phyloP scores from a whole-genome alignment of 1,140 invertebrate genomes.

The Brachionus koreanus region DNA sequence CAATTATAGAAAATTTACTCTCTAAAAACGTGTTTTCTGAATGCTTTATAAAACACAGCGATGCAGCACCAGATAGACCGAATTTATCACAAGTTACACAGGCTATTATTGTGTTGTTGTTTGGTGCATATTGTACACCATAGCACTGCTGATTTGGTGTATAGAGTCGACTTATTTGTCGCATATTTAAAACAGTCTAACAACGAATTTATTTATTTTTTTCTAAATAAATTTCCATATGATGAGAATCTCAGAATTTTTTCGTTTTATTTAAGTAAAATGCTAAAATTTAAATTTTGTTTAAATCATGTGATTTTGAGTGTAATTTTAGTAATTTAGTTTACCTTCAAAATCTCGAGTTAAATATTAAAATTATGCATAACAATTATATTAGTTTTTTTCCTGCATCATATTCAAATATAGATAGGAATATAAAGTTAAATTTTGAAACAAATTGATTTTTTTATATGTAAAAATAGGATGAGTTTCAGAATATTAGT shows the following conservation, averaged over 20 bases:
- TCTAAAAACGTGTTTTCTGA: conserved; percentile 9
- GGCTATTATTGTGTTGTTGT: conserved; percentile 14
- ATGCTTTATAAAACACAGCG: conserved; percentile 27
- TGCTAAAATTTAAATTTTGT: background rate
- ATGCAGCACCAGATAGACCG: conserved; percentile 8
- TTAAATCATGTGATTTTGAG: background rate
- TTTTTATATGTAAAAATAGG: background rate
- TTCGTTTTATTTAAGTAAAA: background rate
- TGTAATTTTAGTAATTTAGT: background rate
- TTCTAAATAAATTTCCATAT: conserved; percentile 10
- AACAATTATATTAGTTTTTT: background rate
- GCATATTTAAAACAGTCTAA: background rate
- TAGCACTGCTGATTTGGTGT: conserved; percentile 35
- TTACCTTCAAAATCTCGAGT: background rate
- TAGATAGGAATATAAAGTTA: background rate
- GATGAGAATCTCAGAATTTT: background rate
- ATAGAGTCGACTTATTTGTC: conserved; percentile 30
- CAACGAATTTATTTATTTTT: background rate
- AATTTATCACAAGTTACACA: conserved; percentile 41
- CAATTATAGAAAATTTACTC: conserved; percentile 35
- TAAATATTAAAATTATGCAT: background rate
- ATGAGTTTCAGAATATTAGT: background rate
- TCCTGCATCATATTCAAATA: background rate
- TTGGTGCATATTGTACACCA: conserved; percentile 21
- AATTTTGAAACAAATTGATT: background rate